phyloP scores from a whole-genome alignment of 1,140 invertebrate species.

The Neodiprion virginianus region DNA sequence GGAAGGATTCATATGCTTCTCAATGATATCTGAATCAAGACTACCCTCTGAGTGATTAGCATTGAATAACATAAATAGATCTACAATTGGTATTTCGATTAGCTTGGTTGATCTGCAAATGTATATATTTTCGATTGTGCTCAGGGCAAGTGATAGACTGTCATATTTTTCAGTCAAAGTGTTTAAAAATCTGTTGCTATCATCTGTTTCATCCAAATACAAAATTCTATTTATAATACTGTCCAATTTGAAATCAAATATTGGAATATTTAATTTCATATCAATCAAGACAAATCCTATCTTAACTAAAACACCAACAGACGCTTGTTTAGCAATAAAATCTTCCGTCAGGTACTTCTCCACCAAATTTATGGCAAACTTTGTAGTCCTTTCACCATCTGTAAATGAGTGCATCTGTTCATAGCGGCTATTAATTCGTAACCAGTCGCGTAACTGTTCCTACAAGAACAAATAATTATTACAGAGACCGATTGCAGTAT shows the following conservation, averaged over 20 bases:
- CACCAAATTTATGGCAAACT: conserved; percentile 34
- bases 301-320: conserved; percentile 30
- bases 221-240: conserved; percentile 37
- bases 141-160: conserved; percentile 32
- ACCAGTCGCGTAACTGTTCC: conserved; percentile 5
- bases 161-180: conserved; percentile 29
- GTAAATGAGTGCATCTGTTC: conserved; percentile 31
- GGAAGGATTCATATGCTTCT: conserved; percentile 13
- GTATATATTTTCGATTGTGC: conserved; percentile 43
- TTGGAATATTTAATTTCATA: conserved; percentile 24
- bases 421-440: conserved; percentile 13
- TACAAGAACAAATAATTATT: conserved; percentile 7
- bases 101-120: neutral
- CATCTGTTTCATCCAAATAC: conserved; percentile 29
- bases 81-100: conserved; percentile 1
- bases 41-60: conserved; percentile 25
- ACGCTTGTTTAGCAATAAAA: conserved; percentile 23
- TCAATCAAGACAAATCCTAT: conserved; percentile 32
- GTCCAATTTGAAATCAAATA: conserved; percentile 23
- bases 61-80: neutral
- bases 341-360: conserved; percentile 42
- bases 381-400: conserved; percentile 26
- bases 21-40: conserved; percentile 49
- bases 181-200: conserved; percentile 36
- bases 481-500: neutral